Evolutionary conservation across 2,113 vertebrate genomes (phyloP), one percentile per base, ranked within the genome.

Genomic region (Telmatochromis sp.): DNA sequence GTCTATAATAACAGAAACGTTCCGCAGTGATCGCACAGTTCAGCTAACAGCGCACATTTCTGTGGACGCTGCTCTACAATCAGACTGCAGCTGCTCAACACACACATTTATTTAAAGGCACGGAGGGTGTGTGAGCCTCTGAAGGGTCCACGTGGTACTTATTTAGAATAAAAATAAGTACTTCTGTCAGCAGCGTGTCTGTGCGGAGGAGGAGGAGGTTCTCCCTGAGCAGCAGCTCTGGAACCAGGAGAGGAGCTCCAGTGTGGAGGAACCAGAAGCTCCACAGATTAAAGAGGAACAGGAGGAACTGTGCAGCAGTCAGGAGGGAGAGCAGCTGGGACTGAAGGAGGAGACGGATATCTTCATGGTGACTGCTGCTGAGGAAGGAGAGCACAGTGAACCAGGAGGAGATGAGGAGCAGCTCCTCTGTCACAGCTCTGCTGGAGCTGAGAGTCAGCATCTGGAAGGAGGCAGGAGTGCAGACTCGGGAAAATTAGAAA

Each of bases 341-440:
- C 26, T 26, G 26, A 26, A 26, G 26, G 26, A 26, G 26, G 26
- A 26, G 26, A 26, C 1, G 1, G 1, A 26, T 26, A 26, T 0
- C 26, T 26, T 26, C 1, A 26, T 1, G 26, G 26, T 26, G 26
- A 26, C 26, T 26, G 26, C 26, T 26, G 26, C 26, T 26, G 26
- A 42, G 40, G 40, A 42, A 42, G 12, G 40, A 42, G 40, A 42
- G 0, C 2, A 23, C 11, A 23, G 53, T 55, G 21, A 55, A 23
- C n/a, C n/a, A 23, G 53, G 7, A 14, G 12, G 12, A 57, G 55
- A 28, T 7, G 1, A 0, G 55, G 13, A 58, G 26, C 55, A 58
- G 7, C 55, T 31, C 55, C 26, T 15, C 13, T 6, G 0, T 58
- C 26, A 15, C 26, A 31, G 5, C 5, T 28, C 0, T 31, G 55